These are phyloP conservation scores for Megalops atlanticus DNA, from an alignment of 2,113 vertebrate species.

Conservation along the genomic window DNA sequence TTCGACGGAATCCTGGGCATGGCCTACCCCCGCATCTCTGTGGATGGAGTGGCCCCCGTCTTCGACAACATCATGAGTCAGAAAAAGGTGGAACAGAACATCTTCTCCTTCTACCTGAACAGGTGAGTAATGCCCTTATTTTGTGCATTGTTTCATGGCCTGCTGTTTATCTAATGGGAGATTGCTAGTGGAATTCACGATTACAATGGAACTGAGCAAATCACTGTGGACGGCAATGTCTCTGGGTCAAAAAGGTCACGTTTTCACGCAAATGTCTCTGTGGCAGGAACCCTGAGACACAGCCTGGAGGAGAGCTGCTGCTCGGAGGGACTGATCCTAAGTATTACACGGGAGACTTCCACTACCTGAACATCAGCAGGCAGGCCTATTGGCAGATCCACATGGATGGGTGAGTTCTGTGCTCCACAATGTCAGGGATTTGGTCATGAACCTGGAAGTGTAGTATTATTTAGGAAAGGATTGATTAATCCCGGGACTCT, in stretches of 20 bases:
- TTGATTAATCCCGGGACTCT: too few species aligned
- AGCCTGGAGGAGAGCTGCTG: constrained; percentile 86
- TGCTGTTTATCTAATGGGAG: too few species aligned
- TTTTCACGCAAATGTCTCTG: background rate
- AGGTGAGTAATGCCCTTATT: constrained; percentile 71
- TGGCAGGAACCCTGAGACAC: constrained; percentile 78
- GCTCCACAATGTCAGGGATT: background rate
- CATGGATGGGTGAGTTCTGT: constrained; percentile 89
- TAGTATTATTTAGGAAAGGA: background rate
- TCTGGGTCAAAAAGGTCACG: background rate
- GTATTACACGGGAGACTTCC: constrained; percentile 81
- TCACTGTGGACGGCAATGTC: background rate
- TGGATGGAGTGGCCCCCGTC: constrained; percentile 78
- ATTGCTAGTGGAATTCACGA: too few species aligned
- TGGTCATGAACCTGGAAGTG: background rate
- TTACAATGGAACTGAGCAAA: background rate
- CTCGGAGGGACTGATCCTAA: constrained; percentile 87
- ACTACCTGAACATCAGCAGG: constrained; percentile 81
- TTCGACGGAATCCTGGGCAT: constrained; percentile 95
- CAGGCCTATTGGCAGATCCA: constrained; percentile 95
- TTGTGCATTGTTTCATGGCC: background rate
- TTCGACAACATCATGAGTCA: constrained; percentile 91
- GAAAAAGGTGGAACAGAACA: constrained; percentile 79
- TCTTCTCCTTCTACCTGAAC: constrained; percentile 98
- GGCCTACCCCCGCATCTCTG: constrained; percentile 84